Evolutionary conservation across 2,797 vertebrate genomes (phyloP), one percentile per base, ranked within the genome.

Genomic region (Ceryle rudis): DNA sequence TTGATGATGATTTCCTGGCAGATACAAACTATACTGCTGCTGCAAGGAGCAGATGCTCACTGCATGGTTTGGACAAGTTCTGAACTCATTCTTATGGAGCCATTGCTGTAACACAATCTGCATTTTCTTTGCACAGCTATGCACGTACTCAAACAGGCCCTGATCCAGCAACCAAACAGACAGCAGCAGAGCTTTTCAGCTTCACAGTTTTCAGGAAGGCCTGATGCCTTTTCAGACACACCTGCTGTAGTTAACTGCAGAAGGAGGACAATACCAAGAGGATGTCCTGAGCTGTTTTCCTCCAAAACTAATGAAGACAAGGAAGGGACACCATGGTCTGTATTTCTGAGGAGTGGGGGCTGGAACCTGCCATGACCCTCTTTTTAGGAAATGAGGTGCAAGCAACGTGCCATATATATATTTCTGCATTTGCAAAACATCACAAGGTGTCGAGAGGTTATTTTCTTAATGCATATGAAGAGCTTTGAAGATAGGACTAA

Each of bases 71-170:
- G 54, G 57, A 11, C 49, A 61, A 69, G 67, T 31, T 60, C 51
- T 4, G n/a, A 77, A 10, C 8, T 9, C 9, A 0, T 57, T 37
- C 55, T 14, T 14, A 2, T 35, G 0, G 12, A 42, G 44, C 44
- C 23, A 5, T 8, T 9, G 52, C 66, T 21, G 49, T 57, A 8
- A 44, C 14, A 1, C 66, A 7, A 5, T 0, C 1, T 18, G 47
- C 3, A 4, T 9, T 33, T n/a, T 41, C 46, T 28, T 2, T 1
- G 69, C 29, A 41, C 20, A 39, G 57, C 47, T 17, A 18, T 1
- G 19, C 28, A 5, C 1, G 10, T 14, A 57, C 14, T 8, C 62
- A 16, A 66, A 64, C 35, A 26, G 57, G 42, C 51, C 8, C 33
- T 1, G 5, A 7, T 3, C 25, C 46, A 82, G 51, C 65, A 47